A percentile compares a stretch with the other conserved stretches of the same genome.
Conservation (phyloP, 2,113 vertebrate genomes). For the Sakesphorus luctuosus region DNA sequence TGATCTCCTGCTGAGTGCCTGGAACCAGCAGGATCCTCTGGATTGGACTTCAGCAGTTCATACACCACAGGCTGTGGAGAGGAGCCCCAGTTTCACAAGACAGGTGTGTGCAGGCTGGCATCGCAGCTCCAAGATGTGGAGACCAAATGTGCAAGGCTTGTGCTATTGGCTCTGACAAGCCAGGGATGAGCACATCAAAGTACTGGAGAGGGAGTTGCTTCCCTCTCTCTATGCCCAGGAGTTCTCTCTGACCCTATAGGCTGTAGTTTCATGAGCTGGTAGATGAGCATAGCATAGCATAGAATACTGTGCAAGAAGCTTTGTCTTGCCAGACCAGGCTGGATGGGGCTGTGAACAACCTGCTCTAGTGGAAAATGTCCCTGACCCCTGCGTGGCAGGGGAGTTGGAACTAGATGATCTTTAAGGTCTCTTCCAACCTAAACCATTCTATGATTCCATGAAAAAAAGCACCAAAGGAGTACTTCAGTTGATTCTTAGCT, state of each 20-base stretch:
- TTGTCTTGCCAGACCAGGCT: background rate
- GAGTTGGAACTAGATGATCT: background rate
- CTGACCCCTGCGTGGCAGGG: background rate
- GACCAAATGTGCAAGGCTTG: background rate
- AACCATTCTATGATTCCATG: background rate
- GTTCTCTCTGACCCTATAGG: background rate
- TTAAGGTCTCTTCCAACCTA: background rate
- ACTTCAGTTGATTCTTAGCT: background rate
- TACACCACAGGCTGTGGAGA: rapidly evolving
- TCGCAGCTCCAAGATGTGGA: rapidly evolving
- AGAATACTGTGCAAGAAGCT: background rate
- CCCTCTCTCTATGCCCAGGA: background rate
- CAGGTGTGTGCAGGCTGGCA: background rate
- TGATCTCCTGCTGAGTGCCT: background rate
- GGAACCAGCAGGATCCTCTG: background rate
- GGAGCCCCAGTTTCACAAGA: rapidly evolving
- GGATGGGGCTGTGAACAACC: background rate
- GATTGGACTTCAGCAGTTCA: background rate
- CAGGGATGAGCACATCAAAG: background rate
- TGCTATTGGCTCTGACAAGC: background rate
- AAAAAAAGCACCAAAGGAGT: background rate
- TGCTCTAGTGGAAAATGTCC: background rate
- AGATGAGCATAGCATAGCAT: too few species aligned
- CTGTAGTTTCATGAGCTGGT: background rate
- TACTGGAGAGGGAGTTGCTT: background rate